Evolutionary conservation across 2,888 invertebrate species (phyloP).

Genomic region (Micropterix aruncella): DNA sequence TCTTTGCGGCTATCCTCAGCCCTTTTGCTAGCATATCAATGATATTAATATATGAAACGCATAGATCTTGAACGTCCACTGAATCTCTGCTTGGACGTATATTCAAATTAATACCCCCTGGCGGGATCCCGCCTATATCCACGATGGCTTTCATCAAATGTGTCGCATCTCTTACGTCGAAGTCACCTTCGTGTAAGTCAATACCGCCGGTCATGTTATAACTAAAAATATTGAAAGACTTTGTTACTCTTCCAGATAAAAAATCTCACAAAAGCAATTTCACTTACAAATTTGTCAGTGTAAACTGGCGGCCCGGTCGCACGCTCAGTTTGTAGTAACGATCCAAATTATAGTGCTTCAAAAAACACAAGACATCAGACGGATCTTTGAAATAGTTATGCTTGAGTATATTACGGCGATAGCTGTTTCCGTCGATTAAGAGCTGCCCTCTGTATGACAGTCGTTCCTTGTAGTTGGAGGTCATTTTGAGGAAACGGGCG

Average conservation of each 20-base stretch:
- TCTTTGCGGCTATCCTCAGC: constrained; percentile 33
- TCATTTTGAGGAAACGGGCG: constrained; percentile 44
- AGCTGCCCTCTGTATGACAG: constrained; percentile 45
- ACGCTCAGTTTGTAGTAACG: constrained; percentile 47
- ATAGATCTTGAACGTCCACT: constrained; percentile 34
- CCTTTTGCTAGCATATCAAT: constrained; percentile 44
- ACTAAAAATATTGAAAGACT: too few relatives aligned
- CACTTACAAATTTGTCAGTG: constrained; percentile 47
- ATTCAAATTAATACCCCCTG: constrained; percentile 44
- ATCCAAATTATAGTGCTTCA: constrained; percentile 44
- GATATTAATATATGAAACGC: constrained; percentile 35
- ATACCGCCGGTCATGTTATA: constrained; percentile 47
- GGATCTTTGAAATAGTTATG: constrained; percentile 3
- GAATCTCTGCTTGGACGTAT: constrained; percentile 35
- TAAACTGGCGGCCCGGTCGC: constrained; percentile 45
- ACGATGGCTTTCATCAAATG: constrained; percentile 42
- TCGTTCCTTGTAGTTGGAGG: constrained; percentile 47
- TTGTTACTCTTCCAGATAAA: too few relatives aligned
- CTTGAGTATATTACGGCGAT: too few relatives aligned
- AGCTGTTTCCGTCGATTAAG: constrained; percentile 28
- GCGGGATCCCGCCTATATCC: constrained; percentile 38
- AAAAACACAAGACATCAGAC: constrained; percentile 33
- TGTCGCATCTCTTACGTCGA: constrained; percentile 34
- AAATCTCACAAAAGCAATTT: too few relatives aligned
- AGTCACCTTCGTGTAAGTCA: constrained; percentile 36